Evolutionary conservation across 1,140 invertebrate species (phyloP), one percentile per base, ranked within the genome.

Genomic region (Drosophila nigrodunni): DNA sequence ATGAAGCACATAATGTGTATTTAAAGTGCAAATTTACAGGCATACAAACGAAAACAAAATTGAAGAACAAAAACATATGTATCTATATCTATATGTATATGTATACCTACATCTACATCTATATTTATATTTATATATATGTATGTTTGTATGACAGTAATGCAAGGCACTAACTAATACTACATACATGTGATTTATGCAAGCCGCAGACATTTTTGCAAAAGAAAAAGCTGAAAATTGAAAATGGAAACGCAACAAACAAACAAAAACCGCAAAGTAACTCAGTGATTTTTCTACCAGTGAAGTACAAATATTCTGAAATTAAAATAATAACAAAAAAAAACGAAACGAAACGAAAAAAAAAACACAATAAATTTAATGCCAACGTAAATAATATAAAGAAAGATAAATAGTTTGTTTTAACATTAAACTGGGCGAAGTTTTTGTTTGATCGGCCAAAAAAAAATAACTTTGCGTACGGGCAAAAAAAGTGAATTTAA

Each of bases 281-380:
- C 88, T 91, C 88, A 91, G 88, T 91, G 88, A 91, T 91, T 91
- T 86, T 30, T 90, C 71, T 83, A 91, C 88, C 88, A 81, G 80
- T 82, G 69, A 91, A 91, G 88, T 91, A 91, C 88, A 91, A 91
- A 91, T 91, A 85, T 91, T 87, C 74, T 59, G 73, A 90, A 90
- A 77, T 69, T 75, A 57, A 65, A 82, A 59, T 15, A 64, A 74
- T 71, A 79, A 49, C 44, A 72, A 79, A 49, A 49, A 49, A 59
- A 76, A 74, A 67, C 50, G 43, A 65, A 44, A 69, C 18, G 73
- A 90, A 90, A 77, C 66, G 75, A 57, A 65, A 82, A 59, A 64
- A 74, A 79, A 49, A 49, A 59, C 73, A 74, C 67, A 70, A 67
- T 37, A 67, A 64, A 65, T 21, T 65, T 34, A 78, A 62, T 49